A percentile compares a stretch with the other conserved stretches of the same genome.
Evolutionary conservation across 2,797 vertebrate genomes (phyloP).

Genomic region (Rhinoraja longicauda): DNA sequence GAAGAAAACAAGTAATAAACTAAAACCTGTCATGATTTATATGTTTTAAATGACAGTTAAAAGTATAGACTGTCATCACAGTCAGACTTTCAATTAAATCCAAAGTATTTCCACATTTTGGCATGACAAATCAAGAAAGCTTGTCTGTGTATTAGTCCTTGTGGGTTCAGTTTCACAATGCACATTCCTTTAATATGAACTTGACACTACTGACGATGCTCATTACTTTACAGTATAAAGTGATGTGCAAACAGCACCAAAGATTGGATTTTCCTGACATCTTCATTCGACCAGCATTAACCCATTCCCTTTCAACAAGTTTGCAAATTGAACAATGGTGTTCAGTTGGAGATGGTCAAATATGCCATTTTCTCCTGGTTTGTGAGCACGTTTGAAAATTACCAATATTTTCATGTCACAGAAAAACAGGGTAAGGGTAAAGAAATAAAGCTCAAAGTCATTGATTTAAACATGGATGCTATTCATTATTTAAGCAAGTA

Average conservation of each 20-base stretch:
- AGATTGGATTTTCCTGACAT: background rate
- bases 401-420: background rate
- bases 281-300: background rate
- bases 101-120: constrained; percentile 27
- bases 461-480: background rate
- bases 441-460: background rate
- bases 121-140: constrained; percentile 2
- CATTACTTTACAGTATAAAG: constrained; percentile 1
- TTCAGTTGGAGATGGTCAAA: no score
- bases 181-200: constrained; percentile 24
- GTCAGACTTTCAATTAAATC: constrained; percentile 25
- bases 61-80: background rate
- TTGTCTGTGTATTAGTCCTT: background rate
- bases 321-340: background rate
- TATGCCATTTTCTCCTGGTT: background rate
- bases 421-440: no score
- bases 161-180: constrained; percentile 19
- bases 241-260: background rate
- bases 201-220: constrained; percentile 2
- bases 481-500: background rate
- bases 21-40: background rate
- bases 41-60: constrained; percentile 18
- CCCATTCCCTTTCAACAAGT: background rate
- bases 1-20: constrained; percentile 12
- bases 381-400: background rate